Percentiles rank a stretch among this genome's conserved stretches.
These are phyloP conservation scores for Lasiommata megera DNA, from an alignment of 2,888 invertebrate genomes.

Conservation along the genomic window DNA sequence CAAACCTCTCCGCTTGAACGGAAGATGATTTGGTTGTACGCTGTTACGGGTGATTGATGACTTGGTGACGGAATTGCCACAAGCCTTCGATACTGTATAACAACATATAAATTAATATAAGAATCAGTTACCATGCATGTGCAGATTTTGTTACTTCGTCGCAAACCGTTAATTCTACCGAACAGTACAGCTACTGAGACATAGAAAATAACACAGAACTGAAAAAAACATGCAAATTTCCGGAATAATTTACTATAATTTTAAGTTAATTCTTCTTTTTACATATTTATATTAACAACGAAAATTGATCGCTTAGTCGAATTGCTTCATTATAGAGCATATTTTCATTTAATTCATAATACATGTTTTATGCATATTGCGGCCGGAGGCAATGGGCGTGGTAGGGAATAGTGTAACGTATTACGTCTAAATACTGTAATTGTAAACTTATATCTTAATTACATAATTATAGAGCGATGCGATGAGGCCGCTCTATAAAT, in stretches of 20 bases:
- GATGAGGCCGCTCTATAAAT: conserved; percentile 11
- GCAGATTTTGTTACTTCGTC: not conserved
- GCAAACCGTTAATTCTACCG: too few species aligned
- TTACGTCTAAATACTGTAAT: conserved; percentile 44
- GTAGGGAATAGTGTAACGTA: conserved; percentile 42
- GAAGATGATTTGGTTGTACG: conserved; percentile 46
- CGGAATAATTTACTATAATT: too few species aligned
- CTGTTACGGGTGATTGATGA: conserved; percentile 43
- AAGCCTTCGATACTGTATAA: conserved; percentile 14
- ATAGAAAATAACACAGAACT: too few species aligned
- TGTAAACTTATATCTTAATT: conserved; percentile 35
- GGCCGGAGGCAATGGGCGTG: conserved; percentile 38
- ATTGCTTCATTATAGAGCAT: conserved; percentile 27
- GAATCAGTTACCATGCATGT: not conserved
- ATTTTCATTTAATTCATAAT: conserved; percentile 28
- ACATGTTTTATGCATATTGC: conserved; percentile 36
- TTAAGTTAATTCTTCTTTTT: not conserved
- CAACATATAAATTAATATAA: not conserved
- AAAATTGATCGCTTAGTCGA: conserved; percentile 9
- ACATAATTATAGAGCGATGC: conserved; percentile 30
- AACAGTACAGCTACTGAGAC: too few species aligned
- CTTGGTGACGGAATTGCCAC: conserved; percentile 16
- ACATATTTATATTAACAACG: not conserved
- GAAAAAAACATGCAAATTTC: too few species aligned
- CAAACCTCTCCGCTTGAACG: conserved; percentile 48